Base-by-base conservation (phyloP, 2,888 invertebrate genomes). In the Brachycybe producta region DNA sequence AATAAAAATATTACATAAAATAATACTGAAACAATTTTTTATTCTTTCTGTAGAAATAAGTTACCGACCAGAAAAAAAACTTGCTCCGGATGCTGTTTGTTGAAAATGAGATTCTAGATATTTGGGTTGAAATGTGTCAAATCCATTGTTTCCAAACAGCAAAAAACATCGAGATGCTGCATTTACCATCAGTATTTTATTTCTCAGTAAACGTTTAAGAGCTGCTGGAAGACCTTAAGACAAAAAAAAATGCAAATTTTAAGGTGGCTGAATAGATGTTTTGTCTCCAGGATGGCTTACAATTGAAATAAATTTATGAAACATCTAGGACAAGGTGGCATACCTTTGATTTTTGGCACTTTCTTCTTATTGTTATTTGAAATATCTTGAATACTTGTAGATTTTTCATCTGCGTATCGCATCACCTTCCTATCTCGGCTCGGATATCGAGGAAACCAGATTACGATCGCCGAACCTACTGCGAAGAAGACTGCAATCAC, bases 41-140 rank as follows among this genome's bases (percentile, higher is more conserved):
- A n/a, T 30, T n/a, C n/a, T n/a, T n/a, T n/a, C n/a, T n/a, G n/a
- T n/a, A 30, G 13, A 30, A 30, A 52, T n/a, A 41, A 32, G 15
- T 51, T 38, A 46, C 47, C 57, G 64, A 77, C 79, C 84, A 56
- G 80, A 74, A 52, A 80, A 68, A 54, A 80, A 70, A 17, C 78
- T 80, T 15, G 81, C 80, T 49, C 70, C 71, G 11, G 77, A 79
- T 1, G 85, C 74, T 0, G 75, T 74, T 53, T 75, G 74, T 55
- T 75, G 73, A 61, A 78, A 84, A 62, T 82, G 80, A 7, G 80
- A 78, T 66, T 84, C 82, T 61, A 83, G 73, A 62, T 82, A 81
- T 62, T 82, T 83, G 7, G 79, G 77, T 58, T 81, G 68, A 62
- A 79, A 84, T 11, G 80, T 82, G 61, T 80, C 77, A 58, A 78